Percentiles rank a stretch among this genome's conserved stretches.
These are phyloP conservation scores for Anser cygnoides DNA, from an alignment of 2,113 vertebrate genomes.

Conservation along the genomic window DNA sequence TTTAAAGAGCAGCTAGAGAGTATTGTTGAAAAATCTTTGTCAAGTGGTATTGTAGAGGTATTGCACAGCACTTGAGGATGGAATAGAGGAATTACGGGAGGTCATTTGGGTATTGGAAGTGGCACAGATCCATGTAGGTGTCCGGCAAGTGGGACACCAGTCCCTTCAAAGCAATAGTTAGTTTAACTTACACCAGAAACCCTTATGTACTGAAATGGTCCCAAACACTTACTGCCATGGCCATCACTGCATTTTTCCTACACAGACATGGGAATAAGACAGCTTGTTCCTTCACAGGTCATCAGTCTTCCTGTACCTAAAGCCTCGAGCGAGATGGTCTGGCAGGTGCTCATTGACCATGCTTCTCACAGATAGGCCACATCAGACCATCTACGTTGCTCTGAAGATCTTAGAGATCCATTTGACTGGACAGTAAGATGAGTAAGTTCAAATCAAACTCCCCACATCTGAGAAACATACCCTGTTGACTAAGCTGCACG, in stretches of 20 bases:
- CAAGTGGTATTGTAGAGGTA: neutral
- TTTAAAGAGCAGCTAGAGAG: neutral
- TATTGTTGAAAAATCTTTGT: neutral
- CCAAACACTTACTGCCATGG: neutral
- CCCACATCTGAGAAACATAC: neutral
- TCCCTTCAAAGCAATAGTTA: neutral
- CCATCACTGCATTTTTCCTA: neutral
- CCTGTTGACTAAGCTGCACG: neutral
- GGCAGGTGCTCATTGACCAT: neutral
- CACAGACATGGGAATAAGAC: neutral
- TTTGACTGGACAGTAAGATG: neutral
- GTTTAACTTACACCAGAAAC: neutral
- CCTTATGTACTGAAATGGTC: neutral
- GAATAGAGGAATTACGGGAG: neutral
- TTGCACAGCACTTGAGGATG: neutral
- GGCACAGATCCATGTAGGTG: neutral
- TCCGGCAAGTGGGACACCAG: neutral
- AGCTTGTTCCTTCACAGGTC: neutral
- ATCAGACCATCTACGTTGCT: neutral
- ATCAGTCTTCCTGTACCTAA: neutral
- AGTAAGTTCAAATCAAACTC: neutral
- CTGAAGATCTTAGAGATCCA: neutral
- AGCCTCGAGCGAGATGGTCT: neutral
- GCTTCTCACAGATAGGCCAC: neutral
- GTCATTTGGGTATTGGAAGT: neutral